Conservation (phyloP, 2,797 vertebrate species). For the Taenioides sp. region DNA sequence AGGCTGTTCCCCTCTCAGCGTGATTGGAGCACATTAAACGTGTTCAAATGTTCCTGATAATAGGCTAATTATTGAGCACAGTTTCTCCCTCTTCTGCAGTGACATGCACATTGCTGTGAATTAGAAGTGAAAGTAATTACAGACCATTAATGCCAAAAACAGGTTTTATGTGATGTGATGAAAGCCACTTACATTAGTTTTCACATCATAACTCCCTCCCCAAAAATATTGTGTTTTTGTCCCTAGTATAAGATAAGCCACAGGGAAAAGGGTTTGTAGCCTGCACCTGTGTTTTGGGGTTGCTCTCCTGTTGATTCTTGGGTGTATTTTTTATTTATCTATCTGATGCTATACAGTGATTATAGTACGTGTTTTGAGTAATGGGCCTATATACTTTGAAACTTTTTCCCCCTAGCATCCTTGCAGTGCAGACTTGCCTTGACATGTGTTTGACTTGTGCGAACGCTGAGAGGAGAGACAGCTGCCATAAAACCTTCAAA, state of each 20-base stretch:
- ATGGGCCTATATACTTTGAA: not conserved
- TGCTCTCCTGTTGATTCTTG: not conserved
- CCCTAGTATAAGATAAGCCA: not conserved
- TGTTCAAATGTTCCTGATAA: constrained; percentile 48
- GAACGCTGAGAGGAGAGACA: constrained; percentile 35
- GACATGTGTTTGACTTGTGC: constrained; percentile 24
- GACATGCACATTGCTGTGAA: constrained; percentile 34
- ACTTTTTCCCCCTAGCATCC: constrained; percentile 8
- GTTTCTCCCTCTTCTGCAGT: constrained; percentile 17
- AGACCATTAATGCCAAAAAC: constrained; percentile 37
- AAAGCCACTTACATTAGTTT: constrained; percentile 23
- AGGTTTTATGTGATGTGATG: constrained; percentile 32
- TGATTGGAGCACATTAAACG: constrained; percentile 39
- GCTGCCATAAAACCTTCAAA: constrained; percentile 29
- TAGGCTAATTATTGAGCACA: constrained; percentile 41
- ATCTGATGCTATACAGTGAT: not conserved
- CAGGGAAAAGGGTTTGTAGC: not conserved
- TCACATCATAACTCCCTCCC: constrained; percentile 16
- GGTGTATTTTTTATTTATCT: too few species aligned
- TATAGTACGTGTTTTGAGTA: not conserved
- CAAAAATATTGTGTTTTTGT: constrained; percentile 6
- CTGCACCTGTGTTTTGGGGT: not conserved
- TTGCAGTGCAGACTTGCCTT: constrained; percentile 11
- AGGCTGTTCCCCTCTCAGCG: constrained; percentile 13
- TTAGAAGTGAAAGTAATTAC: constrained; percentile 35